Conservation (phyloP, 2,888 invertebrate species). For the Sinodicranocentrus sp. region DNA sequence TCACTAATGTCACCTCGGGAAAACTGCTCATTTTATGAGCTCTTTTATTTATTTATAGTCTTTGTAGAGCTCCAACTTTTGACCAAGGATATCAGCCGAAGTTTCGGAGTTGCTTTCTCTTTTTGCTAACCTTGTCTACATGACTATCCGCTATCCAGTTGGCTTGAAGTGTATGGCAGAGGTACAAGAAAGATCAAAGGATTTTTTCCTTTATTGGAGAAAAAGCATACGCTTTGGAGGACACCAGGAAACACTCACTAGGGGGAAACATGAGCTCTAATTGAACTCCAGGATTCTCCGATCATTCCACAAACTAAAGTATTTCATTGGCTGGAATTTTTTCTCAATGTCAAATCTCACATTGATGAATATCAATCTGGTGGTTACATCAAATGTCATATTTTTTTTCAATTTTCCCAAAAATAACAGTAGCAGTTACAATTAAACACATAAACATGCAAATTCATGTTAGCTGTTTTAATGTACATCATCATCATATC, state of each 20-base stretch:
- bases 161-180: constrained; percentile 33
- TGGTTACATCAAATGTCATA: constrained; percentile 23
- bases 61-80: constrained; percentile 17
- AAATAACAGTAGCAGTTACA: too few species aligned
- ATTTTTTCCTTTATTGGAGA: neutral
- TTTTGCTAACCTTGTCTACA: constrained; percentile 10
- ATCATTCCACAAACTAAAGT: neutral
- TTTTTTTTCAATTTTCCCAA: too few species aligned
- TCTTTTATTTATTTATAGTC: neutral
- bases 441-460: too few species aligned
- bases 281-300: neutral
- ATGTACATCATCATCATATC: too few species aligned
- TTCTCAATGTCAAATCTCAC: constrained; percentile 15
- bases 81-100: neutral
- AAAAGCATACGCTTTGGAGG: neutral
- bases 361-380: neutral
- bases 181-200: constrained; percentile 1
- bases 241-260: neutral
- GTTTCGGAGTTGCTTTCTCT: constrained; percentile 17
- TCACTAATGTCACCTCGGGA: neutral
- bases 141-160: neutral
- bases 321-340: constrained; percentile 7
- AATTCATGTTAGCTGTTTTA: too few species aligned
- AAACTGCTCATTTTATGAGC: neutral
- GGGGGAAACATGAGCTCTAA: neutral